Percentiles rank a stretch among this genome's conserved stretches.
Evolutionary conservation across 2,113 vertebrate genomes (phyloP).

Genomic region (Setophaga coronata): DNA sequence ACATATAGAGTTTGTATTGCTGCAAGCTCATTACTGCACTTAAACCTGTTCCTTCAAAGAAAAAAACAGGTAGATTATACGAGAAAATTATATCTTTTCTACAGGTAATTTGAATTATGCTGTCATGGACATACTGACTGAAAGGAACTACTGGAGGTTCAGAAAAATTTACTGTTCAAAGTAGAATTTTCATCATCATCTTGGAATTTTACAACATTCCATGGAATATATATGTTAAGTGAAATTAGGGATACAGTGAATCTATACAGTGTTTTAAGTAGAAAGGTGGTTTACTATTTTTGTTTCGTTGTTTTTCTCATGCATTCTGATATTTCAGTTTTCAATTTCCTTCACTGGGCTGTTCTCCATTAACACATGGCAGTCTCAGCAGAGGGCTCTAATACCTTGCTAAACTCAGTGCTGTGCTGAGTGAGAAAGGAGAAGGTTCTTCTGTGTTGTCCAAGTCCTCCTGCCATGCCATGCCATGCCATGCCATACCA

Average conservation of each 20-base stretch:
- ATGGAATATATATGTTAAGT: background rate
- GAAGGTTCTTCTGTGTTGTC: background rate
- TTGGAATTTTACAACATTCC: background rate
- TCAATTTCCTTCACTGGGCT: background rate
- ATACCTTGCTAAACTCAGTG: background rate
- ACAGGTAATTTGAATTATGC: background rate
- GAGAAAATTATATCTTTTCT: background rate
- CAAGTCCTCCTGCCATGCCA: background rate
- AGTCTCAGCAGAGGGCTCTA: background rate
- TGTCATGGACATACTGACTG: background rate
- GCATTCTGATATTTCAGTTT: background rate
- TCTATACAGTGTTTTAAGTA: background rate
- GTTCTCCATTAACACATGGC: background rate
- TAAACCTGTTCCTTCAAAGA: background rate
- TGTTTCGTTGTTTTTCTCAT: background rate
- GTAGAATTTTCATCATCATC: background rate
- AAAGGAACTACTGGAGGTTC: background rate
- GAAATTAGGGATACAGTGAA: background rate
- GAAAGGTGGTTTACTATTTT: background rate
- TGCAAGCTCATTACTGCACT: accelerated
- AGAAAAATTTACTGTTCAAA: background rate
- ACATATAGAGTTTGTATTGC: background rate
- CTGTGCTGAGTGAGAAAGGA: background rate
- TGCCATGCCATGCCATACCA: accelerated
- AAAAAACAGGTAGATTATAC: background rate